These are phyloP conservation scores for Latrodectus geometricus DNA, from an alignment of 1,140 invertebrate genomes.

Conservation along the genomic window DNA sequence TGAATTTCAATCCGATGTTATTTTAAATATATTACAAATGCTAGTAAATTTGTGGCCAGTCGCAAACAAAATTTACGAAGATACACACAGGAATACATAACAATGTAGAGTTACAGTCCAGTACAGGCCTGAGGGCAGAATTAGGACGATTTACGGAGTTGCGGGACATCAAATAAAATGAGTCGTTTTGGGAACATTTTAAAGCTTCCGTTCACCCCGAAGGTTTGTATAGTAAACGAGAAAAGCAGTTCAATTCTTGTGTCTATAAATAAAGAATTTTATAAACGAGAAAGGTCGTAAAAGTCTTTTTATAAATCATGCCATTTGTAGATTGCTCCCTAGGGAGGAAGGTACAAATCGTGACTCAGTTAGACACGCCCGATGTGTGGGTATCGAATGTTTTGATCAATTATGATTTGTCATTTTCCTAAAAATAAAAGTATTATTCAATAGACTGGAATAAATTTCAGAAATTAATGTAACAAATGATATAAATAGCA, in stretches of 20 bases:
- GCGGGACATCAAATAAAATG: conserved; percentile 19
- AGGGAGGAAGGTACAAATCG: background rate
- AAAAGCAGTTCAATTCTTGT: background rate
- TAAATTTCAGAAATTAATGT: too few species aligned
- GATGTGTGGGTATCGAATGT: background rate
- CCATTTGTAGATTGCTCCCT: background rate
- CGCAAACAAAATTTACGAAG: background rate
- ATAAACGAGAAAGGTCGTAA: conserved; percentile 37
- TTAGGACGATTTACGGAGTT: conserved; percentile 53
- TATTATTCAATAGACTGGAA: too few species aligned
- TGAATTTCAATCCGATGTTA: too few species aligned
- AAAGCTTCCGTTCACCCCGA: background rate
- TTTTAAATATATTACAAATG: too few species aligned
- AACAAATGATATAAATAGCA: too few species aligned
- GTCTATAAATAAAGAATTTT: conserved; percentile 54
- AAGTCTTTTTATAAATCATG: conserved; percentile 47
- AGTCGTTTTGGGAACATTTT: background rate
- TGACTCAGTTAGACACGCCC: conserved; percentile 28
- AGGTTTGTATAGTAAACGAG: conserved; percentile 18
- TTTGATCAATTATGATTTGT: background rate
- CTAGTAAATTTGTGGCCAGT: too few species aligned
- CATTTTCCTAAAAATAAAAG: background rate
- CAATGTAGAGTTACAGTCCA: background rate
- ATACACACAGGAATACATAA: background rate
- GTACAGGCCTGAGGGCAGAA: conserved; percentile 11